Conservation (phyloP, 2,113 vertebrate species). For the Sebastes schlegelii region DNA sequence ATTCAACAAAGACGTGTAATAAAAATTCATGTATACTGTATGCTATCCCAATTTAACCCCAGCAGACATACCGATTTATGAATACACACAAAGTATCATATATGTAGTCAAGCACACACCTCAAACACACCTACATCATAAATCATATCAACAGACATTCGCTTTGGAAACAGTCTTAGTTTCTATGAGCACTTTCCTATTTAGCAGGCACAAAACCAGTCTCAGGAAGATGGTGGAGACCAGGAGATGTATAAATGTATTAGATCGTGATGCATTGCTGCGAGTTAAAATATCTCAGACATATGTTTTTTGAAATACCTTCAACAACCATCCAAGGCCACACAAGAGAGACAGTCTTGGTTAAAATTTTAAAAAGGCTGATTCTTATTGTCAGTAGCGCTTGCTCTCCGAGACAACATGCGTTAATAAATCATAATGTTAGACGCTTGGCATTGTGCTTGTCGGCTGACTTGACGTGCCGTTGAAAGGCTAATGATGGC, state of each 20-base stretch:
- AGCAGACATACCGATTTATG: not conserved
- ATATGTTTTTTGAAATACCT: conserved; percentile 17
- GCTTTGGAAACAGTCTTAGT: not conserved
- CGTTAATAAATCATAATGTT: conserved; percentile 64
- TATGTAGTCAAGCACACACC: not conserved
- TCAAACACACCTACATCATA: not conserved
- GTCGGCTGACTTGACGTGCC: conserved; percentile 36
- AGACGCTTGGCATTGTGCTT: conserved; percentile 38
- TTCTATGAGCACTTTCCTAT: not conserved
- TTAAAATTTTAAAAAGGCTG: conserved; percentile 40
- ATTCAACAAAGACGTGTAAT: too few relatives aligned
- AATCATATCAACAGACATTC: not conserved
- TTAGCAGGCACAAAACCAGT: not conserved
- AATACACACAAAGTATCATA: not conserved
- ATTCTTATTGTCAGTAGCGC: conserved; percentile 32
- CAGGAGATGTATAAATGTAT: not conserved
- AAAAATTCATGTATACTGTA: not conserved
- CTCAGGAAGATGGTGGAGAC: not conserved
- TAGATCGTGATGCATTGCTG: conserved; percentile 14
- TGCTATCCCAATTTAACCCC: not conserved
- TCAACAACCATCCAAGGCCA: conserved; percentile 31
- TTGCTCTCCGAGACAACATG: conserved; percentile 16
- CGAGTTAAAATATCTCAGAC: conserved; percentile 18
- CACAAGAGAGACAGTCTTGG: conserved; percentile 11
- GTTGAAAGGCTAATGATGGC: conserved; percentile 57